These are phyloP conservation scores for Cladorhizidae sp. DNA, from an alignment of 37 sponge, comb jelly and placozoan species.

Conservation along the genomic window DNA sequence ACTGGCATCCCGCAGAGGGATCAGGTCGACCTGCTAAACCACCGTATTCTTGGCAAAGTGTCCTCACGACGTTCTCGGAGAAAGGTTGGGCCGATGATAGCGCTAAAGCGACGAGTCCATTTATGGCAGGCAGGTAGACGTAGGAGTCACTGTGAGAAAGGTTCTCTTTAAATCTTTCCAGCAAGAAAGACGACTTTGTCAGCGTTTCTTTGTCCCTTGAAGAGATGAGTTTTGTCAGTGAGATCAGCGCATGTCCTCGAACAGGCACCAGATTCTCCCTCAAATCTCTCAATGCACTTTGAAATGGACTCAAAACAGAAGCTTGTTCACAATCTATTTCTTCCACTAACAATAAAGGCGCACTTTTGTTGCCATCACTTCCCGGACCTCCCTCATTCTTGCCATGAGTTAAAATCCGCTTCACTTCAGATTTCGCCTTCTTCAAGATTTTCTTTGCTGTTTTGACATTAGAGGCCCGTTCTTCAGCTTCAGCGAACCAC, in stretches of 20 bases:
- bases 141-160: slow-evolving; percentile 76
- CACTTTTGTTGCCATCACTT: neutral
- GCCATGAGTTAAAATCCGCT: neutral
- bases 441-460: neutral
- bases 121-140: slow-evolving; percentile 90
- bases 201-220: slow-evolving; percentile 54
- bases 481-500: slow-evolving; percentile 50
- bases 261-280: slow-evolving; percentile 71
- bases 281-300: slow-evolving; percentile 42
- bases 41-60: slow-evolving; percentile 59
- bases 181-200: slow-evolving; percentile 14
- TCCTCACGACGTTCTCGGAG: slow-evolving; percentile 8
- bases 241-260: slow-evolving; percentile 60
- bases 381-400: neutral
- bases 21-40: slow-evolving; percentile 14
- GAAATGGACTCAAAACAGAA: slow-evolving; percentile 10
- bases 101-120: slow-evolving; percentile 75
- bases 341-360: no score
- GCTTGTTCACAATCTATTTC: no score
- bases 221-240: slow-evolving; percentile 63
- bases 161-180: slow-evolving; percentile 51
- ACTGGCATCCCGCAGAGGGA: neutral
- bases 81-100: neutral
- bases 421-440: neutral
- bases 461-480: slow-evolving; percentile 15